Evolutionary conservation across 1,140 invertebrate genomes (phyloP).

Genomic region (Zelostemma sp.): DNA sequence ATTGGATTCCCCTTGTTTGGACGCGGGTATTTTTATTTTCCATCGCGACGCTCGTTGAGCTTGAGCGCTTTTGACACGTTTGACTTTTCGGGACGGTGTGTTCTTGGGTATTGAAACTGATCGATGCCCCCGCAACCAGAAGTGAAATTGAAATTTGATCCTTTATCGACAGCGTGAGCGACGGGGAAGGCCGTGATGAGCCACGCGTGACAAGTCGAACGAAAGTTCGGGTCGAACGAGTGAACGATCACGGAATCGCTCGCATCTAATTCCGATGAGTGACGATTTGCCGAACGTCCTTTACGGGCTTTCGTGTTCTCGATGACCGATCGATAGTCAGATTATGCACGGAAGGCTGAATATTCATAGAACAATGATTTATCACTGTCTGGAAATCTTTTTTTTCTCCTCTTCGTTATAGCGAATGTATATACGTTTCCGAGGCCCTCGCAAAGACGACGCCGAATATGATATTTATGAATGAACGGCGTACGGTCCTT

Average conservation of each 20-base stretch:
- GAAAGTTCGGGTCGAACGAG: slow-evolving; percentile 27
- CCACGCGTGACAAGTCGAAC: slow-evolving; percentile 47
- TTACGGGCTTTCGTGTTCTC: slow-evolving; percentile 21
- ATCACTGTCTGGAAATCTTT: slow-evolving; percentile 30
- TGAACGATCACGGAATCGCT: slow-evolving; percentile 32
- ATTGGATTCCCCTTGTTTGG: background rate
- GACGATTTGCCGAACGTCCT: slow-evolving; percentile 31
- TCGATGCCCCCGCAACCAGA: slow-evolving; percentile 44
- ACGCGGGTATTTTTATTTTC: slow-evolving; percentile 21
- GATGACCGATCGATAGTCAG: slow-evolving; percentile 44
- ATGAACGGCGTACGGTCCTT: slow-evolving; percentile 29
- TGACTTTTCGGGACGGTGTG: too few species aligned
- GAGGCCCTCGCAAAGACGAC: slow-evolving; percentile 21
- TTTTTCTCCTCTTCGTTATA: slow-evolving; percentile 33
- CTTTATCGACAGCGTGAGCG: slow-evolving; percentile 31
- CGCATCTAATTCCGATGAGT: slow-evolving; percentile 48
- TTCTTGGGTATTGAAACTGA: slow-evolving; percentile 40
- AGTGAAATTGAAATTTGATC: slow-evolving; percentile 39
- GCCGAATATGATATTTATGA: slow-evolving; percentile 40
- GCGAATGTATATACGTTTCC: slow-evolving; percentile 35
- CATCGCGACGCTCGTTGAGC: slow-evolving; percentile 11
- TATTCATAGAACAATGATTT: slow-evolving; percentile 50
- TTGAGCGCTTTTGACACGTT: slow-evolving; percentile 34
- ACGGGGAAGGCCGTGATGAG: slow-evolving; percentile 34
- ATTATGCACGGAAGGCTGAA: slow-evolving; percentile 49